A percentile compares a stretch with the other conserved stretches of the same genome.
These are phyloP conservation scores for Nemotelus nigrinus DNA, from an alignment of 2,888 invertebrate species.

Conservation along the genomic window DNA sequence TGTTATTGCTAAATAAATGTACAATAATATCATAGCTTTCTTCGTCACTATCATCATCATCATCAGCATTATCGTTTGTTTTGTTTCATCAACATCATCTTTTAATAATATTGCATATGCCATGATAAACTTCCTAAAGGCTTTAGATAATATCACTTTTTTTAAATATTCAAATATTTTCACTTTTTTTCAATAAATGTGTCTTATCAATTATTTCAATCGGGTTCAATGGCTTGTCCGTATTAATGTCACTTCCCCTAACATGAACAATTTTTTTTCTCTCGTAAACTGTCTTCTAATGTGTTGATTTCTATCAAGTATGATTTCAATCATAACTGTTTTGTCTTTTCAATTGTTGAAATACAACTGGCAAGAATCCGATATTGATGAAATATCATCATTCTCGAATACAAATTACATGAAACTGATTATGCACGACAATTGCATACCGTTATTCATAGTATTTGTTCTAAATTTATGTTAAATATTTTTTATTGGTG, in stretches of 20 bases:
- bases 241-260: neutral
- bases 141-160: conserved; percentile 43
- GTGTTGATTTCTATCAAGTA: neutral
- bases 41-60: neutral
- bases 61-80: neutral
- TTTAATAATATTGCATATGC: conserved; percentile 39
- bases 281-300: neutral
- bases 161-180: conserved; percentile 28
- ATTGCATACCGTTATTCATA: too few species aligned
- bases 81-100: conserved; percentile 4
- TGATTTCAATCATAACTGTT: too few species aligned
- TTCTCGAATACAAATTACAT: too few species aligned
- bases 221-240: neutral
- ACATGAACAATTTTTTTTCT: neutral
- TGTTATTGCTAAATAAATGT: conserved; percentile 44
- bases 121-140: conserved; percentile 44
- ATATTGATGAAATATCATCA: too few species aligned
- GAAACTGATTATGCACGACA: too few species aligned
- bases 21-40: conserved; percentile 43
- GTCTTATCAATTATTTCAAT: conserved; percentile 4
- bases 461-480: too few species aligned
- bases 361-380: too few species aligned
- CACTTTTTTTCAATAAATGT: neutral
- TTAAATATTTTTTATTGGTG: too few species aligned
- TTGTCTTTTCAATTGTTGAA: too few species aligned